Evolutionary conservation across 1,140 invertebrate genomes (phyloP), one percentile per base, ranked within the genome.

Genomic region (Trinorchestia longiramus): DNA sequence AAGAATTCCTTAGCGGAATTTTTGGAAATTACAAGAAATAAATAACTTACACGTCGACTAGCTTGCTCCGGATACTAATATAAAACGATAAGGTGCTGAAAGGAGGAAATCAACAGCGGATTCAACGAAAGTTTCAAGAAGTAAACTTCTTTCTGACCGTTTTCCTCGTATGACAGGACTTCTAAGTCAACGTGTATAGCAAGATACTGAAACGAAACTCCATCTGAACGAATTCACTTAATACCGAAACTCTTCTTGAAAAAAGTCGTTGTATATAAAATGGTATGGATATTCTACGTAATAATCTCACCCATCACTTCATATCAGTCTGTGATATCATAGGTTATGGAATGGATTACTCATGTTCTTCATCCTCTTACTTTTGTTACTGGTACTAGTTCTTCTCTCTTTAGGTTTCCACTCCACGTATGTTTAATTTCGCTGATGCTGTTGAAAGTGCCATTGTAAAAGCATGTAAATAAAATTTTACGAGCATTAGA

Each of bases 81-180:
- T n/a, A n/a, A n/a, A n/a, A n/a, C n/a, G n/a, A n/a, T n/a, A n/a
- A n/a, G n/a, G n/a, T n/a, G n/a, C n/a, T n/a, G 96, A 43, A 95
- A 96, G 43, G 92, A 94, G n/a, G 92, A 94, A 45, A 95, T 96
- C 95, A 53, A 95, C 53, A 95, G 95, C 87, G 96, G 96, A 42
- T 47, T 94, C 92, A 45, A 45, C 92, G 92, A 44, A 45, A 44
- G 45, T 44, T 94, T 94, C 92, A 94, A n/a, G n/a, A 92, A 92
- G 90, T 41, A 92, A 44, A n/a, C 36, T 8, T 17, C 87, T 87
- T 87, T 41, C 4, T 6, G 40, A 87, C 41, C 8, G 41, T 87
- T 41, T 36, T n/a, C 36, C 36, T 87, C 87, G 4, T 8, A 36
- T 87, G 36, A 87, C 47, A 53, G 47, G 87, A 87, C 87, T 87